Evolutionary conservation across 1,140 invertebrate genomes (phyloP).

Genomic region (Drosophila biarmipes): DNA sequence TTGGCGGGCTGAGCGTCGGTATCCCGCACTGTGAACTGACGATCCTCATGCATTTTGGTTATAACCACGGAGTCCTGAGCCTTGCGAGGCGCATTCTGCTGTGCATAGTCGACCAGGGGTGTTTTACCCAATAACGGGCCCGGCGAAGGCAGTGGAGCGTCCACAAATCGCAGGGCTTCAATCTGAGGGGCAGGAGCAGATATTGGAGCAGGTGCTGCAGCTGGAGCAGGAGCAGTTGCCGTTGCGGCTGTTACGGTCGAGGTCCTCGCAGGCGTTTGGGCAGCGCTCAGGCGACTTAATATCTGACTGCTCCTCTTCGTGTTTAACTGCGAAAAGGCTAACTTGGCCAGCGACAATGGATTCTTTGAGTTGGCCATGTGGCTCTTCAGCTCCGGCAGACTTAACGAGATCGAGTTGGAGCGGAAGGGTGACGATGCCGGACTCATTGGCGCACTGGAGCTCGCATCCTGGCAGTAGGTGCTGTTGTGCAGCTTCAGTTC

Average conservation of each 20-base stretch:
- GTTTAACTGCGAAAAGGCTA: conserved; percentile 79
- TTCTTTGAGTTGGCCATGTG: conserved; percentile 84
- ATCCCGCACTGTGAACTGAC: conserved; percentile 35
- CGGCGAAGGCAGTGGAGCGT: conserved; percentile 89
- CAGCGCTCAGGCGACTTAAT: conserved; percentile 79
- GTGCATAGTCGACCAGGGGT: conserved; percentile 88
- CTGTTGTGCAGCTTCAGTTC: conserved; percentile 89
- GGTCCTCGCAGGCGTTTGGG: conserved; percentile 63
- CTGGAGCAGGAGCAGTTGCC: conserved; percentile 7
- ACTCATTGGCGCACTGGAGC: conserved; percentile 78
- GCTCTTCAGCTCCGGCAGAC: conserved; percentile 85
- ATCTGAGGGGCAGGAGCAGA: conserved; percentile 20
- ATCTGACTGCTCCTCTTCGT: conserved; percentile 86
- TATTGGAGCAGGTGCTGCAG: conserved; percentile 17
- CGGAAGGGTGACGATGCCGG: conserved; percentile 79
- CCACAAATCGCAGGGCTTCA: conserved; percentile 71
- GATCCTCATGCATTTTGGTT: conserved; percentile 83
- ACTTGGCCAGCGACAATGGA: conserved; percentile 75
- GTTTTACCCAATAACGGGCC: conserved; percentile 92
- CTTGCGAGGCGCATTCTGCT: conserved; percentile 57
- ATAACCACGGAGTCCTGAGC: conserved; percentile 75
- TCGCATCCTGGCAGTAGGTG: conserved; percentile 87
- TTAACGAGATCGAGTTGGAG: conserved; percentile 86
- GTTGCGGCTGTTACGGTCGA: conserved; percentile 32
- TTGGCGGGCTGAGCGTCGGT: conserved; percentile 37